Conservation (phyloP, 2,797 vertebrate genomes). For the Miichthys miiuy region DNA sequence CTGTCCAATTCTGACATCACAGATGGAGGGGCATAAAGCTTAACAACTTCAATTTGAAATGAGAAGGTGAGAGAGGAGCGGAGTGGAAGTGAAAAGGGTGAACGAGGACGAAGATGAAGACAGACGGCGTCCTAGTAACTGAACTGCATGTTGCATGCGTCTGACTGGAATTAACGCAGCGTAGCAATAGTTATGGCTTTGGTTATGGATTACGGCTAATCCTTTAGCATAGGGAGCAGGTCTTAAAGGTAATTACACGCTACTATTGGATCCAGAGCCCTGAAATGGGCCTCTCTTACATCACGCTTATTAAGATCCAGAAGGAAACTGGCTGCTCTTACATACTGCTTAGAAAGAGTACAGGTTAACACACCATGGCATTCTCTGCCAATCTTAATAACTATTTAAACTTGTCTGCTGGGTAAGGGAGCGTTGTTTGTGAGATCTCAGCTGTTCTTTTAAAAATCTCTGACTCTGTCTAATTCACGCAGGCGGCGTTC, state of each 20-base stretch:
- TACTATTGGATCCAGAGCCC: conserved; percentile 77
- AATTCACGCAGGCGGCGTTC: conserved; percentile 26
- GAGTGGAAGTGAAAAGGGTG: conserved; percentile 31
- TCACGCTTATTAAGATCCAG: conserved; percentile 67
- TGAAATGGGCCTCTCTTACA: conserved; percentile 69
- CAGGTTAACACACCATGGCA: conserved; percentile 59
- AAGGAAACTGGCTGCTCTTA: conserved; percentile 62
- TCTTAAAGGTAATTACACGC: conserved; percentile 83
- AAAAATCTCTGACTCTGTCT: conserved; percentile 35
- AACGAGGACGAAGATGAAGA: conserved; percentile 49
- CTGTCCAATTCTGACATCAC: conserved; percentile 60
- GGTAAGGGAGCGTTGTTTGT: conserved; percentile 21
- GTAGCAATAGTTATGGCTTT: conserved; percentile 79
- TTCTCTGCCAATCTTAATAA: conserved; percentile 46
- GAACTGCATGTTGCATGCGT: conserved; percentile 58
- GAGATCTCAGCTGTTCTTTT: conserved; percentile 9
- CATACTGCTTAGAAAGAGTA: conserved; percentile 47
- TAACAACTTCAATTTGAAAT: conserved; percentile 61
- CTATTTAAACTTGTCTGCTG: conserved; percentile 26
- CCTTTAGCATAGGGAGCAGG: conserved; percentile 78
- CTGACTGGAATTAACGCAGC: conserved; percentile 74
- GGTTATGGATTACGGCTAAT: conserved; percentile 82
- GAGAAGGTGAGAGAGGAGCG: conserved; percentile 36
- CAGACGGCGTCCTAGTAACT: conserved; percentile 32
- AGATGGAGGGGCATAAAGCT: conserved; percentile 52